A percentile compares a stretch with the other conserved stretches of the same genome.
phyloP scores from a whole-genome alignment of 2,797 vertebrate species.

The Ispidina picta region DNA sequence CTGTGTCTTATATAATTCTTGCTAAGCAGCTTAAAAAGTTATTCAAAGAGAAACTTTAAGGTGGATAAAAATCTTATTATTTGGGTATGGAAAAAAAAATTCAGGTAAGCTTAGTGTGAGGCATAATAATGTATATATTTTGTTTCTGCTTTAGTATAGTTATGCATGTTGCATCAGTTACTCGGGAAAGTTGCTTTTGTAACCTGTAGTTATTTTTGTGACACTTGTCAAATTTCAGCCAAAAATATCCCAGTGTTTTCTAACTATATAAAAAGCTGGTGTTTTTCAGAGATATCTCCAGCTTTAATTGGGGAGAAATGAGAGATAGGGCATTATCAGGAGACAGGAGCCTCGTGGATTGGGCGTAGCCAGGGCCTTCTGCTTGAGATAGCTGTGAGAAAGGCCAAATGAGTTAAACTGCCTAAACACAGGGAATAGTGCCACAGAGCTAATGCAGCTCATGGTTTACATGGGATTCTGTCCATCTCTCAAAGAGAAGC shows the following conservation, averaged over 20 bases:
- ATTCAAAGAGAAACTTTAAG: not conserved
- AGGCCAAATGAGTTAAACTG: not conserved
- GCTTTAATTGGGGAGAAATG: not conserved
- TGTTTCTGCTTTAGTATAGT: not conserved
- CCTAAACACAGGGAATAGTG: not conserved
- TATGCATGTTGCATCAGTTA: not conserved
- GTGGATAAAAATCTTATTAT: slow-evolving; percentile 3
- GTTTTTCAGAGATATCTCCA: not conserved
- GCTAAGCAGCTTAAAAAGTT: slow-evolving; percentile 15
- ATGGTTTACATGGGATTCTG: not conserved
- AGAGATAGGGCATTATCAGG: not conserved
- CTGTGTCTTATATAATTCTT: not conserved
- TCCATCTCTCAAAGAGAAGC: not conserved
- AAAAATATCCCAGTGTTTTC: slow-evolving; percentile 21
- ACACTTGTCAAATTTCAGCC: slow-evolving; percentile 21
- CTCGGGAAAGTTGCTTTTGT: slow-evolving; percentile 8
- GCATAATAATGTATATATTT: not conserved
- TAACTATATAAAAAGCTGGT: not conserved
- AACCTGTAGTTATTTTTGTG: not conserved
- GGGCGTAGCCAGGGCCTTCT: not conserved
- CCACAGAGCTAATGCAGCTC: not conserved
- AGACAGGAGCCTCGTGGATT: not conserved
- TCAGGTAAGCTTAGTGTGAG: not conserved
- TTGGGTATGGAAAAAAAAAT: slow-evolving; percentile 20
- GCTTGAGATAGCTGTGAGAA: not conserved